Base-by-base conservation (phyloP, 1,140 invertebrate genomes). In the Rhagoletis zephyria region DNA sequence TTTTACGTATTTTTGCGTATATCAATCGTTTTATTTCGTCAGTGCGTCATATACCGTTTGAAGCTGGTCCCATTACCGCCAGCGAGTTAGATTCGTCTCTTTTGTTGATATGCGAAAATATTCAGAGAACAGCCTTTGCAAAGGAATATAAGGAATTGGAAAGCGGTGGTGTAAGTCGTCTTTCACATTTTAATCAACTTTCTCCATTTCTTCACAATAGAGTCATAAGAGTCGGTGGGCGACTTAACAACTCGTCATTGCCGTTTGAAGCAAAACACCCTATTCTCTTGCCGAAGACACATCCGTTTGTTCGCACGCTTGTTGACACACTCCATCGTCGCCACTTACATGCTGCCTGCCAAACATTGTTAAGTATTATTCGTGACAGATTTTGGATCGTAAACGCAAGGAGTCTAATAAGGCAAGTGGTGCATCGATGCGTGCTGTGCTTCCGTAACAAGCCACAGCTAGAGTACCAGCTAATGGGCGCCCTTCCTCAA, bases 401-500 rank as follows among this genome's bases (percentile, higher is more conserved):
- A 42, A 48, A 65, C 51, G 59, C 10, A 30, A 9, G 42, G 5
- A 64, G 42, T 5, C 9, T 63, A 6, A 65, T 87, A 2, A 61
- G 48, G 14, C 10, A 10, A 40, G 19, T 63, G 1, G 63, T 87
- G 2, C 60, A n/a, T 5, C n/a, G 63, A n/a, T 87, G 70, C 19
- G 64, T 45, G 6, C 40, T 6, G 1, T 87, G 60, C 42, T 63
- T 59, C 7, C 19, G 59, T 4, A 10, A 16, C n/a, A 16, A 48
- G 7, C 60, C 59, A 16, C 9, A 5, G 7, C 7, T 56, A 1
- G 5, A 19, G 4, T 30, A 81, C 4, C 70, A 87, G 51, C 4
- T 87, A 10, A 81, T 87, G 19, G 87, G 87, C 14, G 42, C 10
- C 14, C 42, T 87, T 12, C 87, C 87, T 51, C 4, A 5, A 61